Evolutionary conservation across 2,888 invertebrate genomes (phyloP).

Genomic region (Drosophila tanythrix): DNA sequence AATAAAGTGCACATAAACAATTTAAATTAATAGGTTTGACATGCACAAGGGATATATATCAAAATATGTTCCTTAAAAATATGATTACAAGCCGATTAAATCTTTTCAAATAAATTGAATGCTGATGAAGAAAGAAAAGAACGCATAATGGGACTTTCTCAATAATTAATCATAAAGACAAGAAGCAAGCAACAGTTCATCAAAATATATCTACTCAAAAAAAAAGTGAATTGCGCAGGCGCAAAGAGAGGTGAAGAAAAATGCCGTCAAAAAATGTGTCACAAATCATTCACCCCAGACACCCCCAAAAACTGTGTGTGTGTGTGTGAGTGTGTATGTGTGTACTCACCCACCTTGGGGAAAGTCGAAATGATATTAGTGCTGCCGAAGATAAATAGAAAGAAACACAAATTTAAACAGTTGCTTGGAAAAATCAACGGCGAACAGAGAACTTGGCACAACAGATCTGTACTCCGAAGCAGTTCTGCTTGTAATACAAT

Average conservation of each 20-base stretch:
- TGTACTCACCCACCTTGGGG: constrained; percentile 27
- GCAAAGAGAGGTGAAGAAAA: constrained; percentile 23
- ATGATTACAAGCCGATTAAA: not conserved
- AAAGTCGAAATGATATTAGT: constrained; percentile 73
- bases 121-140: not conserved
- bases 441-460: constrained; percentile 5
- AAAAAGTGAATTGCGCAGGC: constrained; percentile 34
- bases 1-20: not conserved
- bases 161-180: constrained; percentile 63
- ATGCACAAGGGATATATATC: not conserved
- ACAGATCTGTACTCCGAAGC: constrained; percentile 18
- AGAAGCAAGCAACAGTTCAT: constrained; percentile 9
- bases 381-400: constrained; percentile 69
- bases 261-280: constrained; percentile 72
- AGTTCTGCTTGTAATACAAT: constrained; percentile 71
- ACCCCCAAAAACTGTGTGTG: constrained; percentile 5
- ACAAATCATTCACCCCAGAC: constrained; percentile 76
- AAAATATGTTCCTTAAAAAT: not conserved
- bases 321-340: not conserved
- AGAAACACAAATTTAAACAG: constrained; percentile 69
- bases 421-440: constrained; percentile 74
- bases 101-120: not conserved
- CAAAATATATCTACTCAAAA: constrained; percentile 30
- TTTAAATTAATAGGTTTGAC: not conserved
- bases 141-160: constrained; percentile 50